These are phyloP conservation scores for Perca fluviatilis DNA, from an alignment of 2,113 vertebrate genomes.

Conservation along the genomic window DNA sequence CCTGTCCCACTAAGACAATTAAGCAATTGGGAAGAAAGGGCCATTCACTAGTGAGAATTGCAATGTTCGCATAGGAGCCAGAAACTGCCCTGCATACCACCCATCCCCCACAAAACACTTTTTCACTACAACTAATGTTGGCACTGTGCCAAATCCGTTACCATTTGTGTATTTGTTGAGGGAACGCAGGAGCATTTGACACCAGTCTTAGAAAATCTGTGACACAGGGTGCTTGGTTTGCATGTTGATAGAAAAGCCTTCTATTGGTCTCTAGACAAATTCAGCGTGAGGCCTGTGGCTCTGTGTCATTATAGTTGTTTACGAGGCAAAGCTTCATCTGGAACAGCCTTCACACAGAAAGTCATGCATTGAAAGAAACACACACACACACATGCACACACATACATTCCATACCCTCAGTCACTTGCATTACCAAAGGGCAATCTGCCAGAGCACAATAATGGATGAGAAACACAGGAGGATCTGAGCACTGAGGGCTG, in stretches of 20 bases:
- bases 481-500: constrained; percentile 18
- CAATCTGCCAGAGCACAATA: constrained; percentile 41
- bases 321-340: constrained; percentile 46
- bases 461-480: constrained; percentile 30
- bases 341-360: constrained; percentile 27
- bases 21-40: constrained; percentile 70
- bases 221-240: constrained; percentile 53
- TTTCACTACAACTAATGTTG: constrained; percentile 54
- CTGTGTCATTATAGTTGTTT: constrained; percentile 56
- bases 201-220: constrained; percentile 58
- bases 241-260: constrained; percentile 47
- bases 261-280: constrained; percentile 27
- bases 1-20: constrained; percentile 74
- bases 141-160: constrained; percentile 59
- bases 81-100: constrained; percentile 32
- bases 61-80: constrained; percentile 45
- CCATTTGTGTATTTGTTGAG: constrained; percentile 72
- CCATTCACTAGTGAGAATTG: constrained; percentile 65
- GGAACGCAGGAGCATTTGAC: constrained; percentile 59
- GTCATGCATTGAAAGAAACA: constrained; percentile 6
- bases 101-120: constrained; percentile 45
- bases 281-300: constrained; percentile 34
- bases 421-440: constrained; percentile 44
- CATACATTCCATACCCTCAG: not conserved
- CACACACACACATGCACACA: constrained; percentile 8